phyloP scores from a whole-genome alignment of 2,113 vertebrate species.

The Pongo abelii region DNA sequence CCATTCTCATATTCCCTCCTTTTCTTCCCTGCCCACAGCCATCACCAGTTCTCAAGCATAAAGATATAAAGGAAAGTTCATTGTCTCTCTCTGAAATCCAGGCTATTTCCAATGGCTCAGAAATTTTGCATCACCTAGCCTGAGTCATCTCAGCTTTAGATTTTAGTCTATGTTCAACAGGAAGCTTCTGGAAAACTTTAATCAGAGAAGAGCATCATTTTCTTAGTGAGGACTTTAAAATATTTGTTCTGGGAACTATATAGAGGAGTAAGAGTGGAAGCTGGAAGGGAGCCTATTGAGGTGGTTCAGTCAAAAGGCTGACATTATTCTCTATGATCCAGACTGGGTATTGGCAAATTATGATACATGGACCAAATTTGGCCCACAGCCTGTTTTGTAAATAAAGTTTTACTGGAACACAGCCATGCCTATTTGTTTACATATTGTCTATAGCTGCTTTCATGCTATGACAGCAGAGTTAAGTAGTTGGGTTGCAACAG shows the following conservation, averaged over 20 bases:
- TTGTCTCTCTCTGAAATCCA: background rate
- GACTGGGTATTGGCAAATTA: background rate
- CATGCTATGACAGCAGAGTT: background rate
- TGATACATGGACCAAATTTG: background rate
- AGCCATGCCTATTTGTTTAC: background rate
- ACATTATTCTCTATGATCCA: background rate
- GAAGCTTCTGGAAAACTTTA: background rate
- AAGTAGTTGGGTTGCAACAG: background rate
- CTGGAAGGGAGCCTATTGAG: background rate
- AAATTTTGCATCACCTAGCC: background rate
- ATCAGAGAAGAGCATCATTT: background rate
- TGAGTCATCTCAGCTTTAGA: background rate
- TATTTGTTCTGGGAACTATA: background rate
- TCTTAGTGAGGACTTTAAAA: background rate
- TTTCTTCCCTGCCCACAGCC: background rate
- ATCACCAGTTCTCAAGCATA: background rate
- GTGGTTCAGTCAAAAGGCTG: background rate
- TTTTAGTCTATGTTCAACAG: background rate
- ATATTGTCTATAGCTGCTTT: background rate
- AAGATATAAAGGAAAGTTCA: background rate
- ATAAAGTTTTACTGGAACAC: background rate
- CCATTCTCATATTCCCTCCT: background rate
- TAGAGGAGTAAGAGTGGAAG: background rate
- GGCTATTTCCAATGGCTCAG: background rate
- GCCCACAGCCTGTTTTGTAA: background rate